A percentile compares a stretch with the other conserved stretches of the same genome.
Evolutionary conservation across 2,113 vertebrate species (phyloP).

Genomic region (Coracopsis vasa): DNA sequence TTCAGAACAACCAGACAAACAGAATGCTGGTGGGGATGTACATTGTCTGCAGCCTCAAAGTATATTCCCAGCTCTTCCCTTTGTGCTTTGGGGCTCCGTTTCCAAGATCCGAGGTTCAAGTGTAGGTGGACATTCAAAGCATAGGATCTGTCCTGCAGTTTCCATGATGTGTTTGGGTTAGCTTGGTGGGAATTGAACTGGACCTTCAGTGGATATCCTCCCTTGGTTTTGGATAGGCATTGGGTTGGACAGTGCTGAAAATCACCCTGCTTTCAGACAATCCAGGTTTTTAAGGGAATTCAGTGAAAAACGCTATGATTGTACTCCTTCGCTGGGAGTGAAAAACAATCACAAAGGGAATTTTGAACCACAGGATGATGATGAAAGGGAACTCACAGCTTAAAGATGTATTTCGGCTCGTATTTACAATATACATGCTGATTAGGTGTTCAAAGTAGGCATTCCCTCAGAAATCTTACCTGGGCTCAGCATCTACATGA

Average conservation of each 20-base stretch:
- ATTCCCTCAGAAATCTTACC: background rate
- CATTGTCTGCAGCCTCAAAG: background rate
- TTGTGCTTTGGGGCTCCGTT: background rate
- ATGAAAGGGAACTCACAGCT: background rate
- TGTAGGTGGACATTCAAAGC: background rate
- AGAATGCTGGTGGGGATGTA: background rate
- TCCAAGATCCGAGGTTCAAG: background rate
- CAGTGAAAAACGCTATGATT: background rate
- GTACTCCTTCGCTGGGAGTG: background rate
- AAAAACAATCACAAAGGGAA: background rate
- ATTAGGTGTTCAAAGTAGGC: background rate
- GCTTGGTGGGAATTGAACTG: background rate
- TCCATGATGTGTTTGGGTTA: rapidly evolving
- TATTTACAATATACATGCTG: rapidly evolving
- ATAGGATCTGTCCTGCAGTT: background rate
- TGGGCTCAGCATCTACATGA: background rate
- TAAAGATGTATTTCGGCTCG: background rate
- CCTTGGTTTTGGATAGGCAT: rapidly evolving
- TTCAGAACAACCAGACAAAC: background rate
- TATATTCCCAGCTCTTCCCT: background rate
- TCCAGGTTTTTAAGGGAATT: background rate
- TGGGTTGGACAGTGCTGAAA: background rate
- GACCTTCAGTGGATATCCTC: background rate
- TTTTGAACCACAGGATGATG: rapidly evolving
- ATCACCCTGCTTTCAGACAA: background rate